phyloP scores from a whole-genome alignment of 2,797 vertebrate genomes.

The Toxotes lorentzi region DNA sequence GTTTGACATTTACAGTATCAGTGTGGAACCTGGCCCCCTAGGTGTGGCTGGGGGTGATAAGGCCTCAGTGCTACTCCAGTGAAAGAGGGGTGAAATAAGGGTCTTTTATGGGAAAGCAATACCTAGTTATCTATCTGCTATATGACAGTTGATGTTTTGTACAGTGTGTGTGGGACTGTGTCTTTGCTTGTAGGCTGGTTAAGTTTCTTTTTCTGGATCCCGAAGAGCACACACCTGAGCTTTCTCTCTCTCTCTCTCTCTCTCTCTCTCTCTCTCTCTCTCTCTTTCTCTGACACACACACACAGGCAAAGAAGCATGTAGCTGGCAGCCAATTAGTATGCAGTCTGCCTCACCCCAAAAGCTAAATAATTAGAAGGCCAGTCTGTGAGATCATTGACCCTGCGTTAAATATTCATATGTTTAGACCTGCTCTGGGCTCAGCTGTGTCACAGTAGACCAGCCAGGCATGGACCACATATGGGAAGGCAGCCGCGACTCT shows the following conservation, averaged over 20 bases:
- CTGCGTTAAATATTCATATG: conserved; percentile 90
- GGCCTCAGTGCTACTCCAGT: conserved; percentile 72
- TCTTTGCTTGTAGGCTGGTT: conserved; percentile 58
- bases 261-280: conserved; percentile 14
- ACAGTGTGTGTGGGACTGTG: conserved; percentile 61
- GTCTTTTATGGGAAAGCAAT: conserved; percentile 84
- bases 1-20: conserved; percentile 85
- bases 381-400: conserved; percentile 90
- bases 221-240: conserved; percentile 60
- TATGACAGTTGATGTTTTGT: conserved; percentile 74
- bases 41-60: conserved; percentile 83
- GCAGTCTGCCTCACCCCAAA: conserved; percentile 84
- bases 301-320: conserved; percentile 62
- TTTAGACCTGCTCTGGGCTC: conserved; percentile 88
- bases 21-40: conserved; percentile 78
- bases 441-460: conserved; percentile 87
- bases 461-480: conserved; percentile 87
- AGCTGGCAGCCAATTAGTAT: conserved; percentile 83
- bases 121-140: conserved; percentile 81
- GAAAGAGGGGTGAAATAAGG: conserved; percentile 83
- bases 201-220: conserved; percentile 62
- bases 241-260: conserved; percentile 11
- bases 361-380: conserved; percentile 89
- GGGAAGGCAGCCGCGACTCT: conserved; percentile 80
- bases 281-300: conserved; percentile 3